phyloP scores from a whole-genome alignment of 2,888 invertebrate genomes.

The Oxystoma pomonae region DNA sequence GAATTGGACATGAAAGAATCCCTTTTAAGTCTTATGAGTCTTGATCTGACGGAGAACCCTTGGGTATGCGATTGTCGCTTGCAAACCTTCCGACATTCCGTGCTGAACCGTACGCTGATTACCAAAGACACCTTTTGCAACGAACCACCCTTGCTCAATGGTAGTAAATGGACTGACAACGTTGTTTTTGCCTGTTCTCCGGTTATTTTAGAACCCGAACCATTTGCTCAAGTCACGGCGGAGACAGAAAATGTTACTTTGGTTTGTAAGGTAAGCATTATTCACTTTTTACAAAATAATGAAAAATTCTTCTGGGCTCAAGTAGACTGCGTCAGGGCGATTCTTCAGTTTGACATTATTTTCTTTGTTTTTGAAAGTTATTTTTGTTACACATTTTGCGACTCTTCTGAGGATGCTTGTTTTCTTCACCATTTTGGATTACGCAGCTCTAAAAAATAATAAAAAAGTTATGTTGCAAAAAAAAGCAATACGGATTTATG shows the following conservation, averaged over 20 bases:
- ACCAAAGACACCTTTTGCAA: slow-evolving; percentile 70
- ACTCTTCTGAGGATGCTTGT: no score
- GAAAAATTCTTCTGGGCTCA: no score
- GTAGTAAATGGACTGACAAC: slow-evolving; percentile 69
- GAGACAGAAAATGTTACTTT: slow-evolving; percentile 64
- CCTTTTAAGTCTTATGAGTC: slow-evolving; percentile 63
- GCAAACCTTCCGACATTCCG: slow-evolving; percentile 74
- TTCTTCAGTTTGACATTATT: no score
- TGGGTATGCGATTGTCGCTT: slow-evolving; percentile 88
- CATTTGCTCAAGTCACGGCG: slow-evolving; percentile 58
- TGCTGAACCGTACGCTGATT: slow-evolving; percentile 67
- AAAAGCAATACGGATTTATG: no score
- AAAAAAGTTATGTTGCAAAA: no score
- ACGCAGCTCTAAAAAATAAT: no score
- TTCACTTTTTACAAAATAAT: neutral
- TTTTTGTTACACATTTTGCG: no score
- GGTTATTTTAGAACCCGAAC: slow-evolving; percentile 62
- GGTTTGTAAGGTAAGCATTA: slow-evolving; percentile 57
- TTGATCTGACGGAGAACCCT: slow-evolving; percentile 75
- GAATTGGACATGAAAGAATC: slow-evolving; percentile 59
- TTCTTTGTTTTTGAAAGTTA: no score
- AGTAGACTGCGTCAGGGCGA: no score
- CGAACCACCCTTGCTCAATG: slow-evolving; percentile 64
- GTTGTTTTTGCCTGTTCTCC: slow-evolving; percentile 82
- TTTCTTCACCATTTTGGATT: no score